Evolutionary conservation across 2,113 vertebrate genomes (phyloP), one percentile per base, ranked within the genome.

Genomic region (Xenopus laevis): DNA sequence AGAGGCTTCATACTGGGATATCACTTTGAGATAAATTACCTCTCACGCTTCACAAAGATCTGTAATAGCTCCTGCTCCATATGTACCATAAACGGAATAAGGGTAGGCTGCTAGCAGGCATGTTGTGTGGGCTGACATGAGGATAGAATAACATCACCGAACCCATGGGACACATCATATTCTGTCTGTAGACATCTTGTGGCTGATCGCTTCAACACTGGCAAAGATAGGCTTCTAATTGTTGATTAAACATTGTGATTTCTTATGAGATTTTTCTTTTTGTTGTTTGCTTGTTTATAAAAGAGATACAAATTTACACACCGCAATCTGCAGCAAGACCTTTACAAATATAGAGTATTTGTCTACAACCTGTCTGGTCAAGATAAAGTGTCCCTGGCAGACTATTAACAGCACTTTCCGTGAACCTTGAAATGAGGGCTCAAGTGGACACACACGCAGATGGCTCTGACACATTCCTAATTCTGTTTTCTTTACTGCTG

Each of bases 391-490:
- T 75, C 90, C 87, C 86, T 87, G 84, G 79, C 52, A 13, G 79
- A 83, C 79, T 84, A 87, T 88, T 85, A 83, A 71, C 80, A 81
- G 83, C 81, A 79, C 84, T 85, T 78, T 85, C 90, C 79, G 21
- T 91, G 91, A 92, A 86, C 91, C 90, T 63, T 84, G 87, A 80
- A 90, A 82, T 89, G 87, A 86, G 84, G 86, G 88, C 78, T 85
- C 86, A 87, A 92, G 88, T 91, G 88, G 88, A 87, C 83, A 79
- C 74, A 78, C 82, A 81, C 79, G 87, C 89, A 87, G 88, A 88
- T 89, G 89, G 84, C 81, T 81, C 82, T 83, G 84, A 82, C 82
- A 79, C 86, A 87, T 91, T 87, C 86, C 78, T 87, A 69, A 44
- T 71, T 78, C 71, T 89, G 83, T 87, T 91, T 91, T 87, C n/a